phyloP scores from a whole-genome alignment of 2,888 invertebrate species.

The Dynastes hyllus region DNA sequence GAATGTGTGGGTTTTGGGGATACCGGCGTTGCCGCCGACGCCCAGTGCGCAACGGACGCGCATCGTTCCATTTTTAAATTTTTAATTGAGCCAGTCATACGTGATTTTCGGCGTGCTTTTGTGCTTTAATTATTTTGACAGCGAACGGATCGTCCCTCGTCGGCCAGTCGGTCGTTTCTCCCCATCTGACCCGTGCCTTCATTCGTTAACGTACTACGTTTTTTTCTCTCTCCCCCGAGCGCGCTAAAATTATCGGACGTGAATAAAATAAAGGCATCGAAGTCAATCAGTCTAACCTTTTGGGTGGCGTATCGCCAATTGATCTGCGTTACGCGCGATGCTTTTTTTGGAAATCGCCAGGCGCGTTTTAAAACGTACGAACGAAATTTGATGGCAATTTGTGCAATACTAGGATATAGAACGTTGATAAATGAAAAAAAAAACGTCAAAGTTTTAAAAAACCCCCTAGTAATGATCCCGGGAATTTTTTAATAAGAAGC shows the following conservation, averaged over 20 bases:
- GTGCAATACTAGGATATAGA: too few species aligned
- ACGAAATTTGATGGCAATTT: background rate
- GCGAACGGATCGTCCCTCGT: conserved; percentile 17
- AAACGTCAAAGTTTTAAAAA: too few species aligned
- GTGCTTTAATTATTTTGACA: conserved; percentile 39
- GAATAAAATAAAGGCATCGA: conserved; percentile 29
- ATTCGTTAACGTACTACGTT: too few species aligned
- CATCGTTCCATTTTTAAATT: conserved; percentile 39
- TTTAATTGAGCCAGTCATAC: conserved; percentile 42
- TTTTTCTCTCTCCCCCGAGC: background rate
- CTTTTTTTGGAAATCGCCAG: background rate
- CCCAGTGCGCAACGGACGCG: background rate
- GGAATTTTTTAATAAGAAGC: too few species aligned
- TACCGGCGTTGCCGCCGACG: background rate
- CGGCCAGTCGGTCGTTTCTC: background rate
- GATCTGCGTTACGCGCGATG: background rate
- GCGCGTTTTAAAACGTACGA: background rate
- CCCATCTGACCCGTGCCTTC: background rate
- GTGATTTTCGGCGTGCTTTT: conserved; percentile 40
- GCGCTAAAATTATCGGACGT: conserved; percentile 30
- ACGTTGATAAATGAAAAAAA: too few species aligned
- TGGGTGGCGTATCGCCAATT: background rate
- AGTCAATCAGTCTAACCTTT: conserved; percentile 21
- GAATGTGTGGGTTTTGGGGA: conserved; percentile 7
- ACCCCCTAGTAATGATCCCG: too few species aligned